Evolutionary conservation across 2,797 vertebrate species (phyloP), one percentile per base, ranked within the genome.

Genomic region (Spinibarbus caldwelli): DNA sequence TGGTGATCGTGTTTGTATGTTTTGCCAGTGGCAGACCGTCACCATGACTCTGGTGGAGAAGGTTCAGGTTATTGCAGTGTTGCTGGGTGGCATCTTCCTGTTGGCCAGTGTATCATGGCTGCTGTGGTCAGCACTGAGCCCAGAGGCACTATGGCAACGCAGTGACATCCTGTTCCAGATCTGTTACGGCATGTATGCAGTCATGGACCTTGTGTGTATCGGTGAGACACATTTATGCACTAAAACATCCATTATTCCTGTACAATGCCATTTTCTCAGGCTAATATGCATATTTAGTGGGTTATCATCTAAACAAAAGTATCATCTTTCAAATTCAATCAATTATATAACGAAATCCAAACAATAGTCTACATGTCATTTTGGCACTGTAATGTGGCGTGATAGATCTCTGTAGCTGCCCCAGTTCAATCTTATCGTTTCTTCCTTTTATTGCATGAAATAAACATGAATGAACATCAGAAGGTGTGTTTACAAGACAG

Each of bases 41-140:
- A 97, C 96, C 92, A 96, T 98, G 93, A 97, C 97, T 72, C 95
- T 98, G 95, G 97, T 99, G 95, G 97, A 99, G 94, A 98, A 98
- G 95, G 97, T 99, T 86, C 97, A 99, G 96, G 97, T 98, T 94
- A 95, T 97, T 78, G 97, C 97, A 62, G 97, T 98, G 92, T 97
- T 97, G 93, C 96, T 99, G 95, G 97, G 97, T 93, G 97, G 96
- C 67, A 95, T 99, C 90, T 99, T 99, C 94, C 93, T 99, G 93
- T 94, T 97, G 93, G 96, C 97, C 71, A 98, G 97, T 93, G 96
- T 98, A 93, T 97, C 97, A 86, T 99, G 97, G 97, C 96, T 99
- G 92, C 95, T 99, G 90, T 99, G 97, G 97, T 98, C 97, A 19
- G 96, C 96, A 83, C 96, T 98, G 93, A 98, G 97, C 91, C 97